These are phyloP conservation scores for Horisme vitalbata DNA, from an alignment of 2,888 invertebrate species.

Conservation along the genomic window DNA sequence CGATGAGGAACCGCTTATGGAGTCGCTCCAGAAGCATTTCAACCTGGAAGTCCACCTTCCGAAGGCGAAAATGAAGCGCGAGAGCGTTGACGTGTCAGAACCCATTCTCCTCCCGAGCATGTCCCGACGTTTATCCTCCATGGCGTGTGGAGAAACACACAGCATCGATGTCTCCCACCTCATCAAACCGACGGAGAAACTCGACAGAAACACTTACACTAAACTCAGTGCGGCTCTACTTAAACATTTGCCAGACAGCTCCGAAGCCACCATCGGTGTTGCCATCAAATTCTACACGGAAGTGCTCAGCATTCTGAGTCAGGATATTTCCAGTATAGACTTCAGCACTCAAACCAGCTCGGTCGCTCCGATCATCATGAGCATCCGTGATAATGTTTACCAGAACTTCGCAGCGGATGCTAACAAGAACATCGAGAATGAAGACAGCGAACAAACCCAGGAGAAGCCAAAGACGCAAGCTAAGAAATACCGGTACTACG, in stretches of 20 bases:
- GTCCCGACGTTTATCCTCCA: constrained; percentile 69
- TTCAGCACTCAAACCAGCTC: constrained; percentile 66
- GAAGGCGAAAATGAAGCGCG: constrained; percentile 59
- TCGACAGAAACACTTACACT: constrained; percentile 58
- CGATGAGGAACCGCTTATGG: constrained; percentile 73
- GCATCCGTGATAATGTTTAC: constrained; percentile 76
- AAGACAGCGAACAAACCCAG: constrained; percentile 60
- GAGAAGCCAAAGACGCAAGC: constrained; percentile 68
- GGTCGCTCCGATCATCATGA: constrained; percentile 77
- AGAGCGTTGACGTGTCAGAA: constrained; percentile 72
- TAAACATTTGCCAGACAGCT: constrained; percentile 68
- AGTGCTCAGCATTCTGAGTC: constrained; percentile 59
- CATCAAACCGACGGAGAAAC: constrained; percentile 59
- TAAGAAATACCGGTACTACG: constrained; percentile 74
- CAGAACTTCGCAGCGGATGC: constrained; percentile 71
- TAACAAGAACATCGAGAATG: constrained; percentile 70
- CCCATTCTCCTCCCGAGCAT: constrained; percentile 69
- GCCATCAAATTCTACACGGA: constrained; percentile 68
- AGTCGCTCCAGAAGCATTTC: constrained; percentile 73
- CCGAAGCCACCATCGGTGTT: constrained; percentile 67
- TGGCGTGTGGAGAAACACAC: constrained; percentile 63
- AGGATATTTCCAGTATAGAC: constrained; percentile 58
- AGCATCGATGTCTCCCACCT: constrained; percentile 55
- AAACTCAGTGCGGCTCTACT: constrained; percentile 62
- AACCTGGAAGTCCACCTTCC: constrained; percentile 65